Evolutionary conservation across 2,113 vertebrate species (phyloP), one percentile per base, ranked within the genome.

Genomic region (Actenoides hombroni): DNA sequence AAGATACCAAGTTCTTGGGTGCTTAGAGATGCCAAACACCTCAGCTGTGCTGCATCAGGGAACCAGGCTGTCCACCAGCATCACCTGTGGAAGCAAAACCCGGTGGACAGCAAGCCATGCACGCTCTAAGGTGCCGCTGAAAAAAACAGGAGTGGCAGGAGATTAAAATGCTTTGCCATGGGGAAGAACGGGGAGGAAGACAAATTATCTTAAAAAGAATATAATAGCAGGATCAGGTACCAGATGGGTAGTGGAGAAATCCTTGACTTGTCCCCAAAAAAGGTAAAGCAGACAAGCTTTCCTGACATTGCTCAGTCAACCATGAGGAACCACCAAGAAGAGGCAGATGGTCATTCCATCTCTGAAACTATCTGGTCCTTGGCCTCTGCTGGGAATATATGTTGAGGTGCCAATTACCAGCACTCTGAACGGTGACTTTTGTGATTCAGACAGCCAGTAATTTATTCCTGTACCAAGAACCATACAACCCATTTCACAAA

Each of bases 341-440:
- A 96, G 94, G 91, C 96, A 97, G 95, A 97, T 94, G 95, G 92
- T 91, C 95, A 77, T 77, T 68, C 67, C 91, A 74, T 80, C 81
- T 83, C 88, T 76, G 75, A 88, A 93, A 51, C 83, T 91, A 69
- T 61, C 91, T 70, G 78, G 44, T 85, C 88, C 91, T 91, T 61
- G 96, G 95, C 91, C 83, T 96, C 96, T 96, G 94, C 92, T 94
- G 95, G 94, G 94, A 95, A 84, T 87, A 20, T 91, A 46, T 70
- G 92, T 48, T 39, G 49, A 92, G 81, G 49, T 95, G 96, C 96
- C 94, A 96, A 91, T 60, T 87, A 79, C 25, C 57, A 87, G 91
- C 91, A 69, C 84, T 87, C 54, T 40, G 57, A 91, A 23, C 49
- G 29, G 75, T 76, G 81, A 60, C 49, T 85, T 92, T 67, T 74